Base-by-base conservation (phyloP, 2,888 invertebrate genomes). In the Allacma fusca region DNA sequence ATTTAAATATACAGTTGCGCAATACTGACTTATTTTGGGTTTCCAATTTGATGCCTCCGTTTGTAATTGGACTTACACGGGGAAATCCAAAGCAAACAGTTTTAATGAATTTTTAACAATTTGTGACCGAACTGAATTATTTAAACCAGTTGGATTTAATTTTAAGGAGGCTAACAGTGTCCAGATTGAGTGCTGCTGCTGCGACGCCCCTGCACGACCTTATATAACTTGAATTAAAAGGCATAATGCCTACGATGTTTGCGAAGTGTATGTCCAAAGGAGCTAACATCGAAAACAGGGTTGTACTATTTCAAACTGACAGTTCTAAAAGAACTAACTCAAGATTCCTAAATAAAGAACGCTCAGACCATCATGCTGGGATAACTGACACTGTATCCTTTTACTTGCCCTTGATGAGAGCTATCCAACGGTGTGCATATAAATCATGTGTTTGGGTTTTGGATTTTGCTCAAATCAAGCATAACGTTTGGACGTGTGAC, bases 121-220 rank as follows among this genome's bases (percentile, higher is more conserved):
- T 81, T 77, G 75, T 81, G 24, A n/a, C 65, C 13, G 82, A 82
- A 62, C 26, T 72, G 40, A 43, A 59, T 26, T n/a, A 19, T 34
- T 23, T 78, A 13, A n/a, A 23, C 13, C 13, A 23, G 44, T 69
- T 40, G 78, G 81, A 16, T 1, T 80, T 21, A 24, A 59, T 23
- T 62, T 68, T 28, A 43, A 75, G 43, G 65, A 64, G 21, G 50
- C 23, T 24, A 68, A 73, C 24, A 44, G 13, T 2, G 70, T 80
- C 9, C 62, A 71, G 13, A 73, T 83, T 34, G n/a, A 34, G 16
- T 40, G 40, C 23, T 62, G 85, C 64, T 77, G 85, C 12, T 85
- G 85, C 81, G 85, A 86, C 82, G 79, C 85, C 26, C 85, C 85
- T 40, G 85, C 85, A 9, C 78, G 84, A 76, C 72, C 5, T n/a